phyloP scores from a whole-genome alignment of 2,797 vertebrate genomes.

The Ptychobarbus kaznakovi region DNA sequence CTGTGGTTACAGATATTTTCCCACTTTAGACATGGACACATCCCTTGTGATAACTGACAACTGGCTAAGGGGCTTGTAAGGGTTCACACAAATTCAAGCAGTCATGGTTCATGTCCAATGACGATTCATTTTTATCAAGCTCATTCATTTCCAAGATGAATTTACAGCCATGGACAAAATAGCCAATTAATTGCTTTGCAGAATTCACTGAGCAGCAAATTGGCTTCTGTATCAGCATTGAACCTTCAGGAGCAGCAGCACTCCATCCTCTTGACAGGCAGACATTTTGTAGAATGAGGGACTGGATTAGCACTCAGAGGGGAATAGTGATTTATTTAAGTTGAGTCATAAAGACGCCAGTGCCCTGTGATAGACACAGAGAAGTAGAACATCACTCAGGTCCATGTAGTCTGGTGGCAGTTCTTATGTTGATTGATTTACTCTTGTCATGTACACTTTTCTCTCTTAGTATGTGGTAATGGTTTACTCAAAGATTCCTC shows the following conservation, averaged over 20 bases:
- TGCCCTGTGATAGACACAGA: background rate
- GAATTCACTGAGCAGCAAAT: slow-evolving; percentile 76
- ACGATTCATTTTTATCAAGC: slow-evolving; percentile 75
- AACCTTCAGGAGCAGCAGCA: slow-evolving; percentile 38
- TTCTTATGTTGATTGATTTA: slow-evolving; percentile 14
- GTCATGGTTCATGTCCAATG: slow-evolving; percentile 60
- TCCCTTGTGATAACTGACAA: slow-evolving; percentile 39
- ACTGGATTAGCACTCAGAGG: slow-evolving; percentile 32
- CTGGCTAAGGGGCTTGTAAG: slow-evolving; percentile 21
- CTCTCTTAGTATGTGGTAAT: background rate
- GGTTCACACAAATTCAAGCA: slow-evolving; percentile 60
- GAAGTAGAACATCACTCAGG: slow-evolving; percentile 13
- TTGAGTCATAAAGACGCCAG: slow-evolving; percentile 21
- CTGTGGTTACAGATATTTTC: background rate
- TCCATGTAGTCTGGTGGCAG: background rate
- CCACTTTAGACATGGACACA: slow-evolving; percentile 10
- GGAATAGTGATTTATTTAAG: slow-evolving; percentile 39
- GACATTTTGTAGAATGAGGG: slow-evolving; percentile 48
- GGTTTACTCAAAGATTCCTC: background rate
- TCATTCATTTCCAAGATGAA: slow-evolving; percentile 79
- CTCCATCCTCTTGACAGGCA: slow-evolving; percentile 38
- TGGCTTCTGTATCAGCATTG: slow-evolving; percentile 71
- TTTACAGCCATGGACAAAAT: slow-evolving; percentile 76
- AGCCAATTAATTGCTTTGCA: slow-evolving; percentile 74
- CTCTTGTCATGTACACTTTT: background rate